Evolutionary conservation across 2,113 vertebrate genomes (phyloP).

Genomic region (Ctenodactylus gundi): DNA sequence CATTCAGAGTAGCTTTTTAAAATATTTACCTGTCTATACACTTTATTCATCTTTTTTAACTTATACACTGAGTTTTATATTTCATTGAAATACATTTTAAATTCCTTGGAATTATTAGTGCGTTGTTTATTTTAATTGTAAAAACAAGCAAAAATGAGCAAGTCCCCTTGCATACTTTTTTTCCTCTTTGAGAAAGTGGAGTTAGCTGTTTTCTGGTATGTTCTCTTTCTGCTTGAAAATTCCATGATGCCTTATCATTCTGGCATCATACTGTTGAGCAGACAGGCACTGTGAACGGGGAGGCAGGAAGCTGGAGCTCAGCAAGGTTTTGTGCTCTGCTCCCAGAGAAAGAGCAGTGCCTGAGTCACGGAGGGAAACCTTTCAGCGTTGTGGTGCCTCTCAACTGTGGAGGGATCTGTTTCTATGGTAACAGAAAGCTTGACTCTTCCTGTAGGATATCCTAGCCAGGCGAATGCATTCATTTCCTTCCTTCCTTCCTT

Average conservation of each 20-base stretch:
- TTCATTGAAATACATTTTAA: constrained; percentile 29
- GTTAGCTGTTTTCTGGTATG: background rate
- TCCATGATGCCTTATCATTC: background rate
- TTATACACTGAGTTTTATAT: background rate
- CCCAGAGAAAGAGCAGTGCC: constrained; percentile 58
- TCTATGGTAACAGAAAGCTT: constrained; percentile 58
- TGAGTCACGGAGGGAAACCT: constrained; percentile 61
- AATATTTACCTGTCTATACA: background rate
- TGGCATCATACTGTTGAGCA: background rate
- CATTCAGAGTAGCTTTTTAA: background rate
- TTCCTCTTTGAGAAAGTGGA: constrained; percentile 29
- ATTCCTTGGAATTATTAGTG: constrained; percentile 13
- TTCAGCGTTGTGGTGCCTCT: constrained; percentile 42
- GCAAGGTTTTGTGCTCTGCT: constrained; percentile 21
- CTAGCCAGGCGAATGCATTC: background rate
- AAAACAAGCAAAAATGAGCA: constrained; percentile 35
- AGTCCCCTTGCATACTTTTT: background rate
- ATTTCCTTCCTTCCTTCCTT: no score
- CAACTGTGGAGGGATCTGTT: constrained; percentile 58
- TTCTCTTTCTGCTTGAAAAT: constrained; percentile 36
- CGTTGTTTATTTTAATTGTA: constrained; percentile 32
- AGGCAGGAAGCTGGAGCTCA: constrained; percentile 57
- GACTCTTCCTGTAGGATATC: constrained; percentile 53
- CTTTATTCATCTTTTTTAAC: background rate
- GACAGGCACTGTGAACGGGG: background rate